Conservation (phyloP, 1,140 invertebrate species). For the Drosophila arizonae region DNA sequence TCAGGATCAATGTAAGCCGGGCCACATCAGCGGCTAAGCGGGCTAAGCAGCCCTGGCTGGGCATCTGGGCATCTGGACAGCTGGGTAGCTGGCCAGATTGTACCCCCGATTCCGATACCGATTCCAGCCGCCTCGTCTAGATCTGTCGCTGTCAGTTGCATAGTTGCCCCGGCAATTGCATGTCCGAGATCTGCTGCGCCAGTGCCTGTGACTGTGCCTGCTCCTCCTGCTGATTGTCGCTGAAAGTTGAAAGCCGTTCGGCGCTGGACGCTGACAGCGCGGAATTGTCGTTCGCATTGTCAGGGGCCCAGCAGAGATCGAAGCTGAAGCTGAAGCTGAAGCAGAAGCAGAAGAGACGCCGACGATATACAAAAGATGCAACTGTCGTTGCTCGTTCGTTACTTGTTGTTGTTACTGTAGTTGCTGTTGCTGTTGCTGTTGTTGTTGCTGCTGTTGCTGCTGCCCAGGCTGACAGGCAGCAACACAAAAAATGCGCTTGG, state of each 20-base stretch:
- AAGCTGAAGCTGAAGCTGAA: not conserved
- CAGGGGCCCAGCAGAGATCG: constrained; percentile 34
- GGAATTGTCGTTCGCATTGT: constrained; percentile 80
- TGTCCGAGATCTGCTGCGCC: constrained; percentile 48
- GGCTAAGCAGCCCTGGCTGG: constrained; percentile 7
- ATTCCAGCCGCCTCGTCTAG: constrained; percentile 60
- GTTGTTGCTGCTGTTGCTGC: constrained; percentile 22
- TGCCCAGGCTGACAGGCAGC: constrained; percentile 57
- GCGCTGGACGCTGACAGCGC: constrained; percentile 70
- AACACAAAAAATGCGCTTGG: constrained; percentile 72
- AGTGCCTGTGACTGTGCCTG: not conserved
- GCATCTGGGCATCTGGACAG: not conserved
- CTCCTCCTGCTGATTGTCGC: constrained; percentile 53
- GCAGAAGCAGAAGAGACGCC: constrained; percentile 36
- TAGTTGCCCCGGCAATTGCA: constrained; percentile 75
- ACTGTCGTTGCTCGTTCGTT: constrained; percentile 63
- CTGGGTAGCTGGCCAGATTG: constrained; percentile 4
- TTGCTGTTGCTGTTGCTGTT: constrained; percentile 5
- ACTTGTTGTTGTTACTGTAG: constrained; percentile 11
- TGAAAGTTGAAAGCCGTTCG: constrained; percentile 74
- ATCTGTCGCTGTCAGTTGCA: constrained; percentile 77
- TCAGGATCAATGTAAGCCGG: constrained; percentile 76
- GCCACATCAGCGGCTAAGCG: constrained; percentile 21
- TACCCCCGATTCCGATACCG: constrained; percentile 22
- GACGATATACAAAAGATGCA: constrained; percentile 79